Conservation (phyloP, 1,140 invertebrate species). For the Alviniconcha marisindica region DNA sequence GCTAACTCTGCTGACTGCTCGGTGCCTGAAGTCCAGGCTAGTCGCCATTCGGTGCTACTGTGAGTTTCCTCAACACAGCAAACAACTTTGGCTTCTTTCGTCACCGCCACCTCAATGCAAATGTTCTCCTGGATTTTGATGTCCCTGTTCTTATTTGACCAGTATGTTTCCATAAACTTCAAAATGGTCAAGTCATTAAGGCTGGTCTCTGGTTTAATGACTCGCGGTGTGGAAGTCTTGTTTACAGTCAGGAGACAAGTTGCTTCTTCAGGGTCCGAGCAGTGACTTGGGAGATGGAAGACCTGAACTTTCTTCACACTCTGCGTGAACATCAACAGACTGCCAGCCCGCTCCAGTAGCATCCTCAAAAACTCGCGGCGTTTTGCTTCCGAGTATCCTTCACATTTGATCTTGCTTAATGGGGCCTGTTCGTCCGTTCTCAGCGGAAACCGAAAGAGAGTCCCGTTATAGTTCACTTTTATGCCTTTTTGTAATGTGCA, state of each 20-base stretch:
- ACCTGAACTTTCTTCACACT: conserved; percentile 65
- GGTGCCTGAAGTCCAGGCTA: neutral
- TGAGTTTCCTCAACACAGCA: neutral
- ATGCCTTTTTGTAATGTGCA: conserved; percentile 40
- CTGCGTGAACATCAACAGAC: conserved; percentile 70
- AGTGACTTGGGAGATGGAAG: conserved; percentile 54
- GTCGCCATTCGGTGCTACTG: neutral
- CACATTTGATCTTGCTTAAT: conserved; percentile 64
- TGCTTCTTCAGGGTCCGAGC: neutral
- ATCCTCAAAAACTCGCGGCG: conserved; percentile 38
- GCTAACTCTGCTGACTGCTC: neutral
- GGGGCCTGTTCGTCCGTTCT: conserved; percentile 58
- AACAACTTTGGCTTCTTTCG: neutral
- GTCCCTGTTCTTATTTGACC: neutral
- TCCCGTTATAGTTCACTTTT: conserved; percentile 57
- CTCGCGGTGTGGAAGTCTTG: neutral
- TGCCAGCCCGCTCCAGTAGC: conserved; percentile 59
- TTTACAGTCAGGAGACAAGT: neutral
- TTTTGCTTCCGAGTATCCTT: conserved; percentile 52
- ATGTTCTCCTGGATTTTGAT: conserved; percentile 6
- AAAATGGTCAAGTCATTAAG: neutral
- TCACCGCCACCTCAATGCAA: neutral
- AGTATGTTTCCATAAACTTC: neutral
- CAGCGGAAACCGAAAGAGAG: conserved; percentile 67
- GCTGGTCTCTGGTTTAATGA: neutral